Conservation (phyloP, 2,113 vertebrate genomes). For the Amblyornis subalaris region DNA sequence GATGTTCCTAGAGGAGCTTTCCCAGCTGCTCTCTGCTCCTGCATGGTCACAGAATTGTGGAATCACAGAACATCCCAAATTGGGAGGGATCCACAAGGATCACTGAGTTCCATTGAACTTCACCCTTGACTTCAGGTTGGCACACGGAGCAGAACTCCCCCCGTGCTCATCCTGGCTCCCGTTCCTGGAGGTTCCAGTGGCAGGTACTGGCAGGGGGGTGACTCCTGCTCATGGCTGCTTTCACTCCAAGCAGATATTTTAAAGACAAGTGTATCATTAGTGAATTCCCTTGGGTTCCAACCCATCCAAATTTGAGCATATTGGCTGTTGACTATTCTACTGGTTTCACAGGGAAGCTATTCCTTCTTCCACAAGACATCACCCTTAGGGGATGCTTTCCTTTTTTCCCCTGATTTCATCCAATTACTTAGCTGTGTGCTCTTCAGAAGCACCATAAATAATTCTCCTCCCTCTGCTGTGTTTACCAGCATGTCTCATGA, state of each 20-base stretch:
- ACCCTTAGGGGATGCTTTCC: slow-evolving; percentile 23
- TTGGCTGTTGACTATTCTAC: not conserved
- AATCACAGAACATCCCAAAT: not conserved
- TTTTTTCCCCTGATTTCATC: slow-evolving; percentile 49
- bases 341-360: not conserved
- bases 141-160: accelerated
- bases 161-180: accelerated
- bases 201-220: not conserved
- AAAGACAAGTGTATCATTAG: not conserved
- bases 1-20: not conserved
- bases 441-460: slow-evolving; percentile 57
- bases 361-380: slow-evolving; percentile 1
- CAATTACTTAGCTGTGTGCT: slow-evolving; percentile 59
- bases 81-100: not conserved
- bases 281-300: not conserved
- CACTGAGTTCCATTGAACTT: not conserved
- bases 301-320: not conserved
- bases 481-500: slow-evolving; percentile 58
- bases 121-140: accelerated
- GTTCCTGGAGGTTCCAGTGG: not conserved
- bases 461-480: slow-evolving; percentile 57
- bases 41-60: accelerated
- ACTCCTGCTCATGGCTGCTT: not conserved
- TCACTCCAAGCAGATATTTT: not conserved
- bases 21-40: not conserved